Base-by-base conservation (phyloP, 2,888 invertebrate genomes). In the Aphodius sticticus region DNA sequence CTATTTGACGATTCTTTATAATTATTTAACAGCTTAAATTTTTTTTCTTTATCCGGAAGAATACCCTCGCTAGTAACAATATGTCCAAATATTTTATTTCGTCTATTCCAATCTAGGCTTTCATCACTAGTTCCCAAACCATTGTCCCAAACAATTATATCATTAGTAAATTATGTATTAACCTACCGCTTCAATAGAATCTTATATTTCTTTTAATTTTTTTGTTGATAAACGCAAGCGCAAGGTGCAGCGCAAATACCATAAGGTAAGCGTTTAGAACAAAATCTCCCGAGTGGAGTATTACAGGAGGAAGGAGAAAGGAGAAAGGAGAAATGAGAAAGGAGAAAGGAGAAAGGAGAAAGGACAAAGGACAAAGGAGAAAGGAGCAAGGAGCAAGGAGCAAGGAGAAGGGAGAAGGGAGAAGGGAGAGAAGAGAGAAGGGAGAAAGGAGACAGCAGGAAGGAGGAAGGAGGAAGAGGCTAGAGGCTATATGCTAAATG, bases 91-190 rank as follows among this genome's bases (percentile, higher is more conserved):
- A 26, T 26, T 80, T 81, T 9, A 82, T 79, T 74, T 82, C 79
- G 3, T 74, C 75, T 69, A 81, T 71, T 0, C 78, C 81, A 35
- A 81, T 80, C n/a, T 16, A 82, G 53, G 38, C 78, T 70, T 35
- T 53, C 38, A 77, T 82, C 74, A 77, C 81, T 80, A 76, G 81
- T 77, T 76, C 81, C 36, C n/a, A 37, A 15, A 0, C 12, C 38
- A 74, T 2, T 74, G 0, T 74, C 74, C 74, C 74, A 78, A 69
- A 78, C 16, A 35, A 78, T 16, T 26, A 78, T 78, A 35, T 78
- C 75, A 69, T 78, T 74, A 36, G 26, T 26, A 69, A n/a, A n/a
- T n/a, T 78, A 78, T 1, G 37, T 75, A 9, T 75, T n/a, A n/a
- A n/a, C n/a, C 16, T 2, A 78, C 75, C 7, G 69, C 78, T 6